Conservation (phyloP, 2,113 vertebrate species). For the Ivindomyrus marchei region DNA sequence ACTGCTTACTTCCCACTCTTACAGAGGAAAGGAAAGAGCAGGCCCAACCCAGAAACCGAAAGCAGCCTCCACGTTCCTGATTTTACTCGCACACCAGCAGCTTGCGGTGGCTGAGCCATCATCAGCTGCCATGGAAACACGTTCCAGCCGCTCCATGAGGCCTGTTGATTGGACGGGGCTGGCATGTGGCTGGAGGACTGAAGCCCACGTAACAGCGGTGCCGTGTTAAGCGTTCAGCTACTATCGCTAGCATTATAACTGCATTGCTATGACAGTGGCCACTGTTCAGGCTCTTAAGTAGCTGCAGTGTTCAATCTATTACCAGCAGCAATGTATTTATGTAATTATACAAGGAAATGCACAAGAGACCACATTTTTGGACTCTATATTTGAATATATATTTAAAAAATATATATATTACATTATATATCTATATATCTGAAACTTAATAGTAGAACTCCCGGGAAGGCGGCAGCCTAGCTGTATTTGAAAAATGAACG, state of each 20-base stretch:
- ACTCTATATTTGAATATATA: too few relatives aligned
- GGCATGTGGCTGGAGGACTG: neutral
- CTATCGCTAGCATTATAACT: neutral
- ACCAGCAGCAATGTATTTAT: neutral
- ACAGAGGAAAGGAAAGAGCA: neutral
- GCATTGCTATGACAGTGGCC: neutral
- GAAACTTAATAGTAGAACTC: neutral
- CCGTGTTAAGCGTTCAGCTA: neutral
- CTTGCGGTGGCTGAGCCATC: neutral
- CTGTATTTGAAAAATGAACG: neutral
- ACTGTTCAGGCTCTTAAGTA: neutral
- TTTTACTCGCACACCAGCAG: neutral
- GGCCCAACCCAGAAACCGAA: neutral
- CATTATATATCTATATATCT: too few relatives aligned
- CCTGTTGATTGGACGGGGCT: neutral
- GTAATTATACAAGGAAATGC: neutral
- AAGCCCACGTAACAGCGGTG: neutral
- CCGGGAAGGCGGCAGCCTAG: neutral
- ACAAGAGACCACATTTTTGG: neutral
- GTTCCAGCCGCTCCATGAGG: neutral
- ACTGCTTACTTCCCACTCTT: neutral
- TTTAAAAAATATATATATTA: too few relatives aligned
- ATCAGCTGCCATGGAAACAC: conserved; percentile 8
- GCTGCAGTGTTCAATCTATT: neutral
- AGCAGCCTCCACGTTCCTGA: neutral